Conservation (phyloP, 2,888 invertebrate species). For the Helicoverpa assulta region DNA sequence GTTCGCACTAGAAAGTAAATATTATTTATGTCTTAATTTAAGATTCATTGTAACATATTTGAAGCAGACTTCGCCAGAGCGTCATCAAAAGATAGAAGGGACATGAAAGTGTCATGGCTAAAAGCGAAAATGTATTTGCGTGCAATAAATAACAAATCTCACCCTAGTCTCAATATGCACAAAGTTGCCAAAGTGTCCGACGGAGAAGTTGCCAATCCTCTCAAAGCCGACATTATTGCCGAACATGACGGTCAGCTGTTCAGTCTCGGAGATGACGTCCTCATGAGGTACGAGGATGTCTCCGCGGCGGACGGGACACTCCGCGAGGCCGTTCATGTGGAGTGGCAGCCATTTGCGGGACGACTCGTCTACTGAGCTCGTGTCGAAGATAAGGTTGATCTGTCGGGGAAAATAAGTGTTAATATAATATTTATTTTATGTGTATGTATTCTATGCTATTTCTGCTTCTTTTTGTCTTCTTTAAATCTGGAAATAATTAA, state of each 20-base stretch:
- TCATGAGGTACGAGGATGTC: constrained; percentile 91
- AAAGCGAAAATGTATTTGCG: no score
- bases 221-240: constrained; percentile 92
- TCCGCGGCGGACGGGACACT: constrained; percentile 92
- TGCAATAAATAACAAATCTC: constrained; percentile 31
- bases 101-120: no score
- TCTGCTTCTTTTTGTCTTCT: no score
- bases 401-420: constrained; percentile 70
- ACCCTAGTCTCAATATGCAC: constrained; percentile 93
- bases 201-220: constrained; percentile 90
- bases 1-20: constrained; percentile 91
- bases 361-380: constrained; percentile 89
- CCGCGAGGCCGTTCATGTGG: constrained; percentile 93
- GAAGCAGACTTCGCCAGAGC: no score
- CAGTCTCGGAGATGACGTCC: constrained; percentile 94
- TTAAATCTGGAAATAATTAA: no score
- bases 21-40: no score
- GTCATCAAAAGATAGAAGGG: no score
- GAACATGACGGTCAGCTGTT: constrained; percentile 93
- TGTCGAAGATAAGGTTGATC: constrained; percentile 94
- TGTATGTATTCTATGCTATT: no score
- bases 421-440: no score
- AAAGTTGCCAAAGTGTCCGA: constrained; percentile 93
- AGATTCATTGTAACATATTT: no score
- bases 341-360: constrained; percentile 94